phyloP scores from a whole-genome alignment of 2,888 invertebrate species.

The Mesoligia furuncula region DNA sequence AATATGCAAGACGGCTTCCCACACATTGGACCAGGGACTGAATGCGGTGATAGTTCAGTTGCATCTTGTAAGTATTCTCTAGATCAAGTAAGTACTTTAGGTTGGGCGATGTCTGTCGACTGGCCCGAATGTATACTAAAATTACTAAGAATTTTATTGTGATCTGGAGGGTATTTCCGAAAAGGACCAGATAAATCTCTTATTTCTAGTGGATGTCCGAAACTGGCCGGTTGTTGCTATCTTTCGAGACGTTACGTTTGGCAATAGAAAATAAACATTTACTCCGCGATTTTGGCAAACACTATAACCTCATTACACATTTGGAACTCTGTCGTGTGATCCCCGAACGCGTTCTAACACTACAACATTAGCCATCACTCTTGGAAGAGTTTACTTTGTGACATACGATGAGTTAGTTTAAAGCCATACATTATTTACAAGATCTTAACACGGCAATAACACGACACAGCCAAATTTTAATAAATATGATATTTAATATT shows the following conservation, averaged over 20 bases:
- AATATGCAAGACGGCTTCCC: conserved; percentile 86
- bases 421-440: conserved; percentile 77
- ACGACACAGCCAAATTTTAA: conserved; percentile 72
- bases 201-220: conserved; percentile 88
- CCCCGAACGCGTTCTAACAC: conserved; percentile 68
- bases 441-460: conserved; percentile 72
- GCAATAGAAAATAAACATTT: conserved; percentile 79
- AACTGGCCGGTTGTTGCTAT: conserved; percentile 88
- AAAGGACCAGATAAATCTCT: conserved; percentile 85
- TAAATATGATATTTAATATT: conserved; percentile 68
- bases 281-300: conserved; percentile 79
- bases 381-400: conserved; percentile 77
- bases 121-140: conserved; percentile 83
- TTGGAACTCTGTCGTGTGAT: conserved; percentile 71
- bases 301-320: conserved; percentile 73
- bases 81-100: conserved; percentile 48
- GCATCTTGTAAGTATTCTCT: conserved; percentile 41
- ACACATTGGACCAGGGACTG: conserved; percentile 76
- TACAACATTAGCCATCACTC: conserved; percentile 70
- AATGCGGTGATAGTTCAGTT: conserved; percentile 38
- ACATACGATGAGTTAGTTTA: conserved; percentile 77
- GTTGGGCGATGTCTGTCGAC: conserved; percentile 53
- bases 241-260: conserved; percentile 80
- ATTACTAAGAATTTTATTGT: conserved; percentile 86
- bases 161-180: conserved; percentile 86